Base-by-base conservation (phyloP, 2,888 invertebrate genomes). In the Brachyptera risi region DNA sequence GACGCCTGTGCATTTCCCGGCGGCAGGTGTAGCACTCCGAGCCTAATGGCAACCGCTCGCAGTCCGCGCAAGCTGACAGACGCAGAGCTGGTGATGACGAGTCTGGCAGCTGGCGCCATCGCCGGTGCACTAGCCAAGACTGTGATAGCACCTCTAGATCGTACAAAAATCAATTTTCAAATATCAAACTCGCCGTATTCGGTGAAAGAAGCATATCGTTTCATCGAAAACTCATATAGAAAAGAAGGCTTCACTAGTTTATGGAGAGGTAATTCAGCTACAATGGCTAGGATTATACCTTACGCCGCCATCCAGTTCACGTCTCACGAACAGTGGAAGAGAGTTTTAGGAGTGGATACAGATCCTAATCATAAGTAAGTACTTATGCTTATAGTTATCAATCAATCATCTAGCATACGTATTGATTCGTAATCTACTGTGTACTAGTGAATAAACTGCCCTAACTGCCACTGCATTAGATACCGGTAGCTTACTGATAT, bases 261-360 rank as follows among this genome's bases (percentile, higher is more conserved):
- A 69, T 99, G 96, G 96, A 82, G 98, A 58, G 99, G 99, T 2
- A 99, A 99, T 82, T 93, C 95, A 67, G 99, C 99, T 3, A 98
- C 97, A 0, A 94, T 99, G 94, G 95, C 92, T 15, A 81, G 98
- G 61, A 96, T 99, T 64, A 81, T 97, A 57, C 99, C 99, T 0
- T 97, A 98, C 76, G 96, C 98, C 21, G 94, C 98, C 44, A 90
- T 98, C 68, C 98, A 99, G 79, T 99, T 97, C 76, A 90, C 96
- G 0, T 88, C 97, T 38, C 96, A 97, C 77, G 99, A 99, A 77
- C 97, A 99, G 75, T 98, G 92, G 90, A 96, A 96, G 74, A 81
- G 84, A 66, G 74, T 90, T 50, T 78, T 98, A 1, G 76, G 79
- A 9, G 86, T 91, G n/a, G 87, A 90, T 54, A 35, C 42, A 37